Evolutionary conservation across 2,113 vertebrate species (phyloP).

Genomic region (Ascaphus truei): DNA sequence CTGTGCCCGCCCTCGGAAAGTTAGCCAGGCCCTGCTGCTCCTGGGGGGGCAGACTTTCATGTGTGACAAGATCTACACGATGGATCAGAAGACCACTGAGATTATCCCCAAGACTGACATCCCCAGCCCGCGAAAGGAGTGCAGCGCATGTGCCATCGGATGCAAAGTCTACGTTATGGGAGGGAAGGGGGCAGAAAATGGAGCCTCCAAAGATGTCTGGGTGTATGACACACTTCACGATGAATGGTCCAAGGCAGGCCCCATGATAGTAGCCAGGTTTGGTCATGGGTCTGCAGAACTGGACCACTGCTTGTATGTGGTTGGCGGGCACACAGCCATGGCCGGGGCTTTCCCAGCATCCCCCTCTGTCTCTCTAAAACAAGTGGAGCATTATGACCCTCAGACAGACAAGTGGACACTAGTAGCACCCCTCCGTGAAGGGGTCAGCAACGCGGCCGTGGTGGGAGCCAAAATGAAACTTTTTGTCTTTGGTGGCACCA

Average conservation of each 20-base stretch:
- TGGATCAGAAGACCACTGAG: conserved; percentile 74
- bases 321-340: conserved; percentile 75
- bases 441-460: conserved; percentile 77
- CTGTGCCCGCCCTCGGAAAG: conserved; percentile 73
- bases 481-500: conserved; percentile 77
- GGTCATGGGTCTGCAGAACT: conserved; percentile 76
- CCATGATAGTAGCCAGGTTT: conserved; percentile 74
- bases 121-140: conserved; percentile 77
- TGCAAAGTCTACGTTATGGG: conserved; percentile 80
- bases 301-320: conserved; percentile 69
- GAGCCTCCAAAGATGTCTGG: conserved; percentile 78
- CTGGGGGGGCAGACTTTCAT: conserved; percentile 78
- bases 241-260: conserved; percentile 76
- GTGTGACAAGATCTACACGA: conserved; percentile 80
- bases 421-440: conserved; percentile 74
- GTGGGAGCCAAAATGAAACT: conserved; percentile 78
- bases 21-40: conserved; percentile 73
- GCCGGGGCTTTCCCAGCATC: conserved; percentile 75
- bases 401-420: conserved; percentile 77
- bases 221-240: conserved; percentile 77
- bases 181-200: conserved; percentile 74
- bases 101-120: conserved; percentile 78
- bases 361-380: conserved; percentile 76
- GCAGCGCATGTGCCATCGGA: conserved; percentile 77
- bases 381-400: conserved; percentile 79